Evolutionary conservation across 2,888 invertebrate genomes (phyloP).

Genomic region (Tyria jacobaeae): DNA sequence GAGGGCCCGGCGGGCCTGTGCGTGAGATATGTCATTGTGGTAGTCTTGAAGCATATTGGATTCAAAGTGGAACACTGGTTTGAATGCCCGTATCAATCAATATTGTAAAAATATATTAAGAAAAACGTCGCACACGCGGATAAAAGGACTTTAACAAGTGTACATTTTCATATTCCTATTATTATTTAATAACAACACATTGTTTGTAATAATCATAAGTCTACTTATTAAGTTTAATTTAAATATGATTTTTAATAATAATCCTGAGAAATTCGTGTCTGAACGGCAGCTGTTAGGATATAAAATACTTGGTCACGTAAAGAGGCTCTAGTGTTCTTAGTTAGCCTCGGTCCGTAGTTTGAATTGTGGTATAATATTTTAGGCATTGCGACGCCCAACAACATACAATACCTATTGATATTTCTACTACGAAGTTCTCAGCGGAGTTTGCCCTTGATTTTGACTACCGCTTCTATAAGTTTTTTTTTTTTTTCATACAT

Average conservation of each 20-base stretch:
- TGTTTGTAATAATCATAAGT: too few species aligned
- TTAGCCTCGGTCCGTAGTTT: background rate
- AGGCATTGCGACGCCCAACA: background rate
- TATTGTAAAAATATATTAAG: background rate
- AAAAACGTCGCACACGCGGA: too few species aligned
- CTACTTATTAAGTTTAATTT: too few species aligned
- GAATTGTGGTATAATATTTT: background rate
- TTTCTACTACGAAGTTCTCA: background rate
- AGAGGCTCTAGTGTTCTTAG: constrained; percentile 8
- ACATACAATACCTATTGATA: background rate
- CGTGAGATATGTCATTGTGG: constrained; percentile 22
- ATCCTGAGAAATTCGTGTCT: constrained; percentile 19
- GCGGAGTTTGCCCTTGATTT: too few species aligned
- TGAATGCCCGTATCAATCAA: constrained; percentile 50
- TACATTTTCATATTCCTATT: too few species aligned
- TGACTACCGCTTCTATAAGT: too few species aligned
- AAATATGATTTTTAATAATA: too few species aligned
- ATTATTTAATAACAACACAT: too few species aligned
- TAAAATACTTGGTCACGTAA: constrained; percentile 14
- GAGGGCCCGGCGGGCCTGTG: background rate
- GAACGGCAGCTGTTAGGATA: constrained; percentile 8
- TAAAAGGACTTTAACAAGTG: too few species aligned
- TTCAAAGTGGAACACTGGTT: constrained; percentile 47
- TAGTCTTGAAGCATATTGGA: constrained; percentile 42
- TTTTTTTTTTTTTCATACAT: too few species aligned